Conservation (phyloP, 2,113 vertebrate species). For the Sebastes schlegelii region DNA sequence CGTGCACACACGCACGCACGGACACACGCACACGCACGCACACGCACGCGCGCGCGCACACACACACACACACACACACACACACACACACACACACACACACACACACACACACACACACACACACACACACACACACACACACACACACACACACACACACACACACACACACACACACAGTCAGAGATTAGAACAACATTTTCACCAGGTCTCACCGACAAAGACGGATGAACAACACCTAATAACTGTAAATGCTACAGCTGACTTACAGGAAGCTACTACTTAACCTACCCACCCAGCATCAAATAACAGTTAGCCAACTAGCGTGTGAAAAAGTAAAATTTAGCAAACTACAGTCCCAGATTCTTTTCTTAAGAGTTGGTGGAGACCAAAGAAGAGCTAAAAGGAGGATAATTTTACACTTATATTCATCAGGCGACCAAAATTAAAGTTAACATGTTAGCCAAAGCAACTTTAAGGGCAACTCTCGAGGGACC, state of each 20-base stretch:
- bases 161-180: conserved; percentile 13
- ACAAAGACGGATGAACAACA: background rate
- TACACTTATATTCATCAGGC: background rate
- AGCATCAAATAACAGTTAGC: background rate
- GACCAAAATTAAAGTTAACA: background rate
- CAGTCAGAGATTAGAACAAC: conserved; percentile 40
- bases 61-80: conserved; percentile 15
- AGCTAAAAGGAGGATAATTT: background rate
- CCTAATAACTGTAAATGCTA: background rate
- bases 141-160: conserved; percentile 7
- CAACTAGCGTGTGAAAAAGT: background rate
- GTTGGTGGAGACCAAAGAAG: background rate
- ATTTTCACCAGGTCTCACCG: conserved; percentile 22
- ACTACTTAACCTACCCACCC: background rate
- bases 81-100: conserved; percentile 8
- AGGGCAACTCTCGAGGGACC: background rate
- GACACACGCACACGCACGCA: conserved; percentile 1
- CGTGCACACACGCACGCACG: conserved; percentile 27
- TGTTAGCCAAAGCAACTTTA: background rate
- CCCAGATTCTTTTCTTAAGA: background rate
- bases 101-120: conserved; percentile 15
- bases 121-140: conserved; percentile 34
- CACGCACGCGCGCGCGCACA: too few species aligned
- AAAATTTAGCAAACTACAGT: background rate
- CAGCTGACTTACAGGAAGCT: background rate